Conservation (phyloP, 2,113 vertebrate genomes). For the Baryphthengus martii region DNA sequence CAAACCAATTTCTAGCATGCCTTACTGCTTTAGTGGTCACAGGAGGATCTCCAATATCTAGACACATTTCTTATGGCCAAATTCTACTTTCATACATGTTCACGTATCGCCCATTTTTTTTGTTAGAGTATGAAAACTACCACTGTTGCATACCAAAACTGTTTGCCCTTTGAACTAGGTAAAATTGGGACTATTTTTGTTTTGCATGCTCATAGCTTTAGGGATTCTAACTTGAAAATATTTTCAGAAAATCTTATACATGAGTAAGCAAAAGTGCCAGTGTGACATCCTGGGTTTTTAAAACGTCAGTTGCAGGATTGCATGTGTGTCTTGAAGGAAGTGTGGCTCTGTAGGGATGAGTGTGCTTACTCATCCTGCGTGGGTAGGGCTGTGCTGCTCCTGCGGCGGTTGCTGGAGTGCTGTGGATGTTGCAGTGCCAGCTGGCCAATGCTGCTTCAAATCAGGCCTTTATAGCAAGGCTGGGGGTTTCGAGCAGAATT, state of each 20-base stretch:
- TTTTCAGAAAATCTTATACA: neutral
- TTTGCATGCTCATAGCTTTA: fast-evolving
- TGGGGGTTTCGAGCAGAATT: neutral
- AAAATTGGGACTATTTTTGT: neutral
- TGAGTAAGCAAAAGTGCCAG: neutral
- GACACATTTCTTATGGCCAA: neutral
- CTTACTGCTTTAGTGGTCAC: neutral
- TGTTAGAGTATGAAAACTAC: neutral
- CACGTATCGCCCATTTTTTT: neutral
- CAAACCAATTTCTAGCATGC: neutral
- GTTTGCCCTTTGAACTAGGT: neutral
- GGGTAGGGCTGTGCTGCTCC: neutral
- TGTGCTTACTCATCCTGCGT: fast-evolving
- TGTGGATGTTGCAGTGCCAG: neutral
- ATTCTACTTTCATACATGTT: neutral
- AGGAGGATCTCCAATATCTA: neutral
- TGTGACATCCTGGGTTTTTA: neutral
- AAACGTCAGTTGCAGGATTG: neutral
- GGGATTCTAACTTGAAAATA: neutral
- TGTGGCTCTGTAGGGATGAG: neutral
- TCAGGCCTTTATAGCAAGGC: neutral
- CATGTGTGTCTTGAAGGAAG: fast-evolving
- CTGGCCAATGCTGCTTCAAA: neutral
- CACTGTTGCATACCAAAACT: neutral
- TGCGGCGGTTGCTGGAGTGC: neutral